phyloP scores from a whole-genome alignment of 2,113 vertebrate genomes.

The Phycodurus eques region DNA sequence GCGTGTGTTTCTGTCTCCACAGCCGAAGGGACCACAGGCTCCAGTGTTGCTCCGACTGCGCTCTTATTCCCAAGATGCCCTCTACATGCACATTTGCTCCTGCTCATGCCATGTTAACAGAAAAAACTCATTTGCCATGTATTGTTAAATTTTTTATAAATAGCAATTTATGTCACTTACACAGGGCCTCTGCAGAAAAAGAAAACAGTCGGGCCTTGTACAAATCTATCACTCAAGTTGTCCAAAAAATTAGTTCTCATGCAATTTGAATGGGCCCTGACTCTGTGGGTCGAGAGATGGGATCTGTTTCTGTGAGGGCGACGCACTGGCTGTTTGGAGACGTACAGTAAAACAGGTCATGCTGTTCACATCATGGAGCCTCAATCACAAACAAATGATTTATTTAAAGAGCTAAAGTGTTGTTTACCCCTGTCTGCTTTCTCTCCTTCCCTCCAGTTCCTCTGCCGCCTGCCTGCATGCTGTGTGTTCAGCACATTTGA shows the following conservation, averaged over 20 bases:
- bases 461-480: conserved; percentile 46
- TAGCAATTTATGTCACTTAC: conserved; percentile 87
- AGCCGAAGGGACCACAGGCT: conserved; percentile 32
- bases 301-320: conserved; percentile 79
- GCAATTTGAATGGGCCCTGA: conserved; percentile 83
- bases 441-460: conserved; percentile 54
- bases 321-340: conserved; percentile 71
- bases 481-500: conserved; percentile 65
- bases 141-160: conserved; percentile 92
- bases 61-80: conserved; percentile 76
- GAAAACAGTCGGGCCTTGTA: conserved; percentile 82
- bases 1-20: conserved; percentile 8
- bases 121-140: conserved; percentile 86
- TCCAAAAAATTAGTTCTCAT: conserved; percentile 93
- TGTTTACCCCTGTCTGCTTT: conserved; percentile 72
- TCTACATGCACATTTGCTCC: conserved; percentile 71
- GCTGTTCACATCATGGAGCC: conserved; percentile 73
- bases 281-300: conserved; percentile 75
- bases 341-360: conserved; percentile 75
- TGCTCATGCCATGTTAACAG: conserved; percentile 81
- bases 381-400: conserved; percentile 80
- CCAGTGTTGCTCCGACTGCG: conserved; percentile 51
- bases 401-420: conserved; percentile 74
- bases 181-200: conserved; percentile 69
- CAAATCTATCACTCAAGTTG: conserved; percentile 89